Conservation (phyloP, 2,797 vertebrate genomes). For the Lemur catta region DNA sequence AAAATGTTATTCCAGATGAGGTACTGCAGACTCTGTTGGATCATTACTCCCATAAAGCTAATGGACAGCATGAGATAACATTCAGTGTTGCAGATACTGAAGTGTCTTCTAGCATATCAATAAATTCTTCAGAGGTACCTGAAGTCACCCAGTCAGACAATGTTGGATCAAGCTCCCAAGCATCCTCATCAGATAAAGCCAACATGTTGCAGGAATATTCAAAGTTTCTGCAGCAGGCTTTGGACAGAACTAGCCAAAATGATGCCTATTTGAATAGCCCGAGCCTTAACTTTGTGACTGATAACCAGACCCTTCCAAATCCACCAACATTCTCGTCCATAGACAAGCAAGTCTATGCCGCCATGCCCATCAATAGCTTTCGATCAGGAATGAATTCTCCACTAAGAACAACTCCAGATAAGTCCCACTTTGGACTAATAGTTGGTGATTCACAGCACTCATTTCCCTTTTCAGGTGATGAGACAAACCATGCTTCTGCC, state of each 20-base stretch:
- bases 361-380: slow-evolving; percentile 92
- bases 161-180: slow-evolving; percentile 89
- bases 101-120: slow-evolving; percentile 98
- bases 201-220: slow-evolving; percentile 99
- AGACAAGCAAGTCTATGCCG: slow-evolving; percentile 95
- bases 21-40: slow-evolving; percentile 98
- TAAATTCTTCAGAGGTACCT: slow-evolving; percentile 95
- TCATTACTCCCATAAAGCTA: slow-evolving; percentile 98
- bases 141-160: slow-evolving; percentile 92
- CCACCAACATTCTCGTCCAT: slow-evolving; percentile 95
- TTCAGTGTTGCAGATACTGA: slow-evolving; percentile 97
- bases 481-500: slow-evolving; percentile 93
- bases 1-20: slow-evolving; percentile 97
- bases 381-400: slow-evolving; percentile 97
- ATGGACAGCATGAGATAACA: slow-evolving; percentile 95
- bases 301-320: slow-evolving; percentile 93
- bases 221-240: slow-evolving; percentile 98
- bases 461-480: slow-evolving; percentile 97
- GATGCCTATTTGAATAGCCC: slow-evolving; percentile 98
- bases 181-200: slow-evolving; percentile 94
- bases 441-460: slow-evolving; percentile 97
- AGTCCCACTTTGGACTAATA: slow-evolving; percentile 97
- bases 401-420: slow-evolving; percentile 94
- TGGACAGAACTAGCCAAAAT: slow-evolving; percentile 99
- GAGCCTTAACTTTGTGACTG: slow-evolving; percentile 97